A percentile compares a stretch with the other conserved stretches of the same genome.
These are phyloP conservation scores for Hydropsyche tenuis DNA, from an alignment of 1,140 invertebrate genomes.

Conservation along the genomic window DNA sequence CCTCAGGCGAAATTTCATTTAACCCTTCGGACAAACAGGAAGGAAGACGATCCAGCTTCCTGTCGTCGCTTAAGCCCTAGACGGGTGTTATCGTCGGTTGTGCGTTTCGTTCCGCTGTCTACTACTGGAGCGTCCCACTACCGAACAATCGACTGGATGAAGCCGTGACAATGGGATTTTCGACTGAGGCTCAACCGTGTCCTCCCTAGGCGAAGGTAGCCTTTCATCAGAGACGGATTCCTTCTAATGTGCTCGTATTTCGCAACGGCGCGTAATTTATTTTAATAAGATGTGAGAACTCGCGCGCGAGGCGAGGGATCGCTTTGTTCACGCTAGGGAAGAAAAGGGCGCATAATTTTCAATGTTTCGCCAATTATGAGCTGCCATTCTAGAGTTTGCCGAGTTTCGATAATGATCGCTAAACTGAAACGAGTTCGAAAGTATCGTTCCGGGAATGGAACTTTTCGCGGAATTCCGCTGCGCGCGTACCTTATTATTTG, in stretches of 20 bases:
- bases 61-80: not conserved
- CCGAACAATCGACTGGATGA: slow-evolving; percentile 5
- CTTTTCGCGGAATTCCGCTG: not conserved
- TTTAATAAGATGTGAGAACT: too few species aligned
- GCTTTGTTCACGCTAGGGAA: too few species aligned
- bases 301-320: too few species aligned
- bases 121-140: not conserved
- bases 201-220: not conserved
- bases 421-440: too few species aligned
- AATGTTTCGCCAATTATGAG: too few species aligned
- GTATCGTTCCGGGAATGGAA: not conserved
- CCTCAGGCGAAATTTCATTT: slow-evolving; percentile 15
- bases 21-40: slow-evolving; percentile 18
- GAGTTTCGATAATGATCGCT: too few species aligned
- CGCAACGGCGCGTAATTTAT: not conserved
- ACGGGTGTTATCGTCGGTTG: not conserved
- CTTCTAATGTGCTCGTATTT: not conserved
- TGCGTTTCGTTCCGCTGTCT: not conserved
- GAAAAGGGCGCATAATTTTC: too few species aligned
- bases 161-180: slow-evolving; percentile 13
- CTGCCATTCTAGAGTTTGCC: too few species aligned
- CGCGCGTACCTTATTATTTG: not conserved
- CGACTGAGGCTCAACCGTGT: not conserved
- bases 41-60: slow-evolving; percentile 14
- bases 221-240: not conserved